Evolutionary conservation across 2,888 invertebrate genomes (phyloP).

Genomic region (Heteropelma amictum): DNA sequence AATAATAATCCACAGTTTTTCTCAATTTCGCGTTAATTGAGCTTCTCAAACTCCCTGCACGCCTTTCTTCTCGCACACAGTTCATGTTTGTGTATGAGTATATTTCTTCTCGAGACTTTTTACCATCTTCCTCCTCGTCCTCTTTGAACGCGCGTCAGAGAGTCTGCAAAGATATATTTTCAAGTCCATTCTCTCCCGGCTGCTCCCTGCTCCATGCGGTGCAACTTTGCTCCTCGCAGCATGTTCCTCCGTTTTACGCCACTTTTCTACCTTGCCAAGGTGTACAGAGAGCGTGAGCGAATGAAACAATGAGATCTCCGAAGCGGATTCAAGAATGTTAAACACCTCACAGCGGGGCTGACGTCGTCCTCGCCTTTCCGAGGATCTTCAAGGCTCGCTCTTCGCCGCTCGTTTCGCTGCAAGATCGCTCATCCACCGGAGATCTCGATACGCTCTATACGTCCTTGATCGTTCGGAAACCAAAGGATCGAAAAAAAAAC

Average conservation of each 20-base stretch:
- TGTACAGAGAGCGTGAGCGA: slow-evolving; percentile 31
- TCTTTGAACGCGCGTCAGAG: slow-evolving; percentile 1
- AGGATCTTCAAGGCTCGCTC: slow-evolving; percentile 60
- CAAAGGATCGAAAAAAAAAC: slow-evolving; percentile 4
- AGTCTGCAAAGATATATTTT: slow-evolving; percentile 32
- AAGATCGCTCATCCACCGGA: slow-evolving; percentile 21
- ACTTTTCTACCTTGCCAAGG: slow-evolving; percentile 38
- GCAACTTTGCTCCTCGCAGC: not conserved
- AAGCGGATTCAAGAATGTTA: slow-evolving; percentile 58
- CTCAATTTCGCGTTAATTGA: not conserved
- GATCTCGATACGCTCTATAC: slow-evolving; percentile 11
- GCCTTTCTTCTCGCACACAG: not conserved
- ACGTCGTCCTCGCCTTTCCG: slow-evolving; percentile 58
- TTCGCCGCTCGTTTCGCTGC: slow-evolving; percentile 44
- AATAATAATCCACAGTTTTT: no score
- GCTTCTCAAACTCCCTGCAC: not conserved
- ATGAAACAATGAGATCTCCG: slow-evolving; percentile 59
- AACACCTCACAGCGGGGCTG: slow-evolving; percentile 50
- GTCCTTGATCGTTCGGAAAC: slow-evolving; percentile 29
- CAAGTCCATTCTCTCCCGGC: slow-evolving; percentile 1
- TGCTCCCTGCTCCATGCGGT: not conserved
- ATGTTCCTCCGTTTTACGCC: slow-evolving; percentile 29
- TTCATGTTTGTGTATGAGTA: not conserved
- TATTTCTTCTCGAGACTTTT: not conserved
- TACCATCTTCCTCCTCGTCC: not conserved